Conservation (phyloP, 2,797 vertebrate species). For the Cynodonichthys magdalenae region DNA sequence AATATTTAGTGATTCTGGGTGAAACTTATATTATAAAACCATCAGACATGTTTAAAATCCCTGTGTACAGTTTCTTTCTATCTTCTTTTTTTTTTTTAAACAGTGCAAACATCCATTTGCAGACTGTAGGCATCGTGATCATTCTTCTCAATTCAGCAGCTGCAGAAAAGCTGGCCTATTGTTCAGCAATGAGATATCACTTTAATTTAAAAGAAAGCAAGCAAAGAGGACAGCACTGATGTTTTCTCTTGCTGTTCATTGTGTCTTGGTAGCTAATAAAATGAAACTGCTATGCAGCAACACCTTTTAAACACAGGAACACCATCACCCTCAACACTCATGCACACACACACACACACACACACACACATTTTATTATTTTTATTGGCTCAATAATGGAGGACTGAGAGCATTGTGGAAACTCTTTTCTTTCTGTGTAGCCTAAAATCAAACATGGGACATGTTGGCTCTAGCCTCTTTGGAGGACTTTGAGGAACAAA, state of each 20-base stretch:
- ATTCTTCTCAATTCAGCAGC: conserved; percentile 57
- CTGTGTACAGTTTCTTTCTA: not conserved
- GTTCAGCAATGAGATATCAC: conserved; percentile 72
- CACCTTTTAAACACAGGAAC: conserved; percentile 29
- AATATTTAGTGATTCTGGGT: conserved; percentile 1
- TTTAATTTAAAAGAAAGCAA: conserved; percentile 74
- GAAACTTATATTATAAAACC: not conserved
- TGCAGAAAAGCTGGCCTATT: conserved; percentile 52
- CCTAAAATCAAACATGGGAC: conserved; percentile 67
- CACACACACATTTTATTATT: conserved; percentile 45
- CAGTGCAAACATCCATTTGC: conserved; percentile 28
- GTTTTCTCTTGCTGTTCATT: conserved; percentile 63
- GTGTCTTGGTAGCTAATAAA: conserved; percentile 72
- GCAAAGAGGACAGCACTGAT: conserved; percentile 48
- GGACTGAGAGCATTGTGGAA: conserved; percentile 56
- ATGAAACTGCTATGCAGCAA: conserved; percentile 52
- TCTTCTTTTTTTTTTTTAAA: too few species aligned
- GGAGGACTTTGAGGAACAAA: conserved; percentile 50
- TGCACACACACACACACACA: too few species aligned
- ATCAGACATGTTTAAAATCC: conserved; percentile 10
- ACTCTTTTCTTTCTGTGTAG: conserved; percentile 48
- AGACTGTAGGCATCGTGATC: conserved; percentile 41
- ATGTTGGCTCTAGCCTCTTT: conserved; percentile 57
- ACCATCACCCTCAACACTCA: conserved; percentile 8
- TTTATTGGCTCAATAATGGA: conserved; percentile 77